Base-by-base conservation (phyloP, 2,797 vertebrate genomes). In the Acestrorhynchus altus region DNA sequence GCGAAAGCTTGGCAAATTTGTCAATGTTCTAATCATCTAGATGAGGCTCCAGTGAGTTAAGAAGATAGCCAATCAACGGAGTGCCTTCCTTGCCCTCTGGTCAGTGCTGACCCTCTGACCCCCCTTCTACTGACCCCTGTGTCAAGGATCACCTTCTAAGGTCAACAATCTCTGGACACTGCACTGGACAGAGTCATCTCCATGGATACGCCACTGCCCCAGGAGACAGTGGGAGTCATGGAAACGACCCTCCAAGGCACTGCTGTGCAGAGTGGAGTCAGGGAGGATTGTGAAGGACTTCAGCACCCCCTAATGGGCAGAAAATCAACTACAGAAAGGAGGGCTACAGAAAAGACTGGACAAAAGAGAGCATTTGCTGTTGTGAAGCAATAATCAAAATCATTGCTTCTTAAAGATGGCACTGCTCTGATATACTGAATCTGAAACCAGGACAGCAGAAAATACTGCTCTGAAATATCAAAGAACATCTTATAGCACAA, bases 61-160 rank as follows among this genome's bases (percentile, higher is more conserved):
- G 90, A 90, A 89, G 73, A 93, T 90, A 87, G 88, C 91, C 92
- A 94, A 93, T 94, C 93, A 92, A 87, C 83, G 86, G 88, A 94
- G 91, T 92, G 87, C 87, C 90, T 86, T 86, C 85, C 87, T 86
- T 84, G 87, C 88, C 89, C 87, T 93, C 88, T 66, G 83, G 90
- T 87, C 77, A 88, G 81, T 74, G 52, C 77, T 90, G 89, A 93
- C 91, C 92, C 82, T 39, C 15, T 85, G 85, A 90, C 89, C 92
- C 81, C 12, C 12, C 18, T 77, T 9, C 20, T 65, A 49, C 83
- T 87, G 88, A 87, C 87, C 88, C 85, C 61, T 9, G 3, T 87
- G 91, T 84, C 89, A 92, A 85, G 90, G 90, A 89, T 90, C 86
- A 82, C 77, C 78, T 83, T 80, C 65, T 40, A 26, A 77, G 80